phyloP scores from a whole-genome alignment of 1,140 invertebrate species.

The Triops cancriformis region DNA sequence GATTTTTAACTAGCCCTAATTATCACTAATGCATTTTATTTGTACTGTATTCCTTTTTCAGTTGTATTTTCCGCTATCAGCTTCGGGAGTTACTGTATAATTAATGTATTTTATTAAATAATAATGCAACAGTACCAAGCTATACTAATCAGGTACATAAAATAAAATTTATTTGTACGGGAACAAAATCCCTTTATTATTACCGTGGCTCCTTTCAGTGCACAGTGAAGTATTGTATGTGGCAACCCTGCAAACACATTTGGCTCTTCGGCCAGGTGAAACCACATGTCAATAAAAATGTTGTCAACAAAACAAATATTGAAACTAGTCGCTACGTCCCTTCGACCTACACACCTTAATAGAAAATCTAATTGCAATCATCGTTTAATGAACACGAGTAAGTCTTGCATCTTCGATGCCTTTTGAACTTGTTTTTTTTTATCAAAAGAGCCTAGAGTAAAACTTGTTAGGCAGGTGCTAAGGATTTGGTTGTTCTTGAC shows the following conservation, averaged over 20 bases:
- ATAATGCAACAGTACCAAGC: too few species aligned
- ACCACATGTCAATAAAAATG: neutral
- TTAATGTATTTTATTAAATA: too few species aligned
- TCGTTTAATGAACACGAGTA: neutral
- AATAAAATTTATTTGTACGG: too few species aligned
- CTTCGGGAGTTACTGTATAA: too few species aligned
- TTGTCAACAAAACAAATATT: neutral
- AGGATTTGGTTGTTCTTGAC: constrained; percentile 45
- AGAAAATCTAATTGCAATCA: neutral
- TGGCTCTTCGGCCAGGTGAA: neutral
- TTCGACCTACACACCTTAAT: neutral
- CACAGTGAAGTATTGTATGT: too few species aligned
- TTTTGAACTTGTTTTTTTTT: neutral
- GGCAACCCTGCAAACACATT: neutral
- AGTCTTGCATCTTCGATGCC: neutral
- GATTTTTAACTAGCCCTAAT: too few species aligned
- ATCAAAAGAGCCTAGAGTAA: neutral
- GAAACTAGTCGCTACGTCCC: neutral
- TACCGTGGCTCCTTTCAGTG: too few species aligned
- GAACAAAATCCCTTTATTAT: too few species aligned
- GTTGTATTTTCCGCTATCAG: too few species aligned
- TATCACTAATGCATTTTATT: too few species aligned
- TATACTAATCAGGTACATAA: too few species aligned
- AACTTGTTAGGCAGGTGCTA: neutral
- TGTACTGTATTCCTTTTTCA: too few species aligned